These are phyloP conservation scores for Coreius guichenoti DNA, from an alignment of 2,797 vertebrate genomes.

Conservation along the genomic window DNA sequence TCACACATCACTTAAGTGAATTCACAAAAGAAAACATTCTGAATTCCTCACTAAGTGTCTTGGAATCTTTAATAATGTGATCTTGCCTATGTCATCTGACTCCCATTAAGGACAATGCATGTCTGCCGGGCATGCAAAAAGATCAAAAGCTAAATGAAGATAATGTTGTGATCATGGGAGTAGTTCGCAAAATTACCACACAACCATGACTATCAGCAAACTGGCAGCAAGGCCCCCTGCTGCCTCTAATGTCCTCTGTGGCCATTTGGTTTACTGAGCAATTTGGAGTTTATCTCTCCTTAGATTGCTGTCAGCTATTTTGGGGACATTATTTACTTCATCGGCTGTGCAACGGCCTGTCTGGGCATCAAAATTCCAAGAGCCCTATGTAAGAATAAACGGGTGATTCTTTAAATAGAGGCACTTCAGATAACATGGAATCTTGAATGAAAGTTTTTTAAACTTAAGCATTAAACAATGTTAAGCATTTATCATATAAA, in stretches of 20 bases:
- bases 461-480: too few species aligned
- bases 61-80: constrained; percentile 40
- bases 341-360: constrained; percentile 11
- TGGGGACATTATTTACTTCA: constrained; percentile 41
- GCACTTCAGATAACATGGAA: background rate
- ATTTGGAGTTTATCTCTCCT: constrained; percentile 51
- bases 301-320: constrained; percentile 47
- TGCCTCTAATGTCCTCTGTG: constrained; percentile 48
- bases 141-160: constrained; percentile 54
- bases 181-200: constrained; percentile 48
- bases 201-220: constrained; percentile 60
- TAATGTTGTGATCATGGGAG: constrained; percentile 57
- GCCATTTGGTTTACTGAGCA: constrained; percentile 55
- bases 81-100: constrained; percentile 57
- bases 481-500: background rate
- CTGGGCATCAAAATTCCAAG: constrained; percentile 24
- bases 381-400: constrained; percentile 34
- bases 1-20: constrained; percentile 6
- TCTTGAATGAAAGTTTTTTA: background rate
- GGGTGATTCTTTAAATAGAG: background rate
- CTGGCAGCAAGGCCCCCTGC: constrained; percentile 37
- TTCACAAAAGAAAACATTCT: constrained; percentile 19
- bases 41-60: constrained; percentile 48
- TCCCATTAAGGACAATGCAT: constrained; percentile 59
- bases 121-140: constrained; percentile 50